phyloP scores from a whole-genome alignment of 2,113 vertebrate genomes.

The Hippocampus barbouri region DNA sequence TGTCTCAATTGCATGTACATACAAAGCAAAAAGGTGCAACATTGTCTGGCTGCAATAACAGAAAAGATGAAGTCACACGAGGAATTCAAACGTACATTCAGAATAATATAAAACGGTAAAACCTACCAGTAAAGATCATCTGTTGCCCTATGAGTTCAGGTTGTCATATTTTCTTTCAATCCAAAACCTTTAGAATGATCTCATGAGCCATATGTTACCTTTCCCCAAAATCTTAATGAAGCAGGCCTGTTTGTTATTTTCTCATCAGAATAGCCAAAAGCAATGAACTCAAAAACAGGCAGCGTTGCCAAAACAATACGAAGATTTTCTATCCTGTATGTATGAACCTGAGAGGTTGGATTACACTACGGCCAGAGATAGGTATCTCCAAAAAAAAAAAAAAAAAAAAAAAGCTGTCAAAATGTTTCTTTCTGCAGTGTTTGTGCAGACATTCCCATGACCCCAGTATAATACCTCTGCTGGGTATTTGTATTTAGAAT shows the following conservation, averaged over 20 bases:
- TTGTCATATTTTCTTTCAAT: background rate
- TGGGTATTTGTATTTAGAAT: background rate
- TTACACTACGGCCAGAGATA: conserved; percentile 1
- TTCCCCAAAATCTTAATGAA: background rate
- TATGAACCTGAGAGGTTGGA: background rate
- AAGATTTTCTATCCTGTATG: background rate
- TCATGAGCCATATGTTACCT: conserved; percentile 1
- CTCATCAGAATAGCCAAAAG: background rate
- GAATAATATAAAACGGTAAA: background rate
- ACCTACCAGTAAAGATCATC: background rate
- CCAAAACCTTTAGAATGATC: background rate
- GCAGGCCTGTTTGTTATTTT: conserved; percentile 1
- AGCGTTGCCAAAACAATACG: background rate
- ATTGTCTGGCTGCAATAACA: background rate
- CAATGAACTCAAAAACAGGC: conserved; percentile 7
- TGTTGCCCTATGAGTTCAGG: conserved; percentile 2
- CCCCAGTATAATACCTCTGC: background rate
- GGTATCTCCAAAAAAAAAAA: background rate
- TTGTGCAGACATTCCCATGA: conserved; percentile 10
- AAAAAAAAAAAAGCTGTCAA: conserved; percentile 2
- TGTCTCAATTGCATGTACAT: background rate
- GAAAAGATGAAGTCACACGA: background rate
- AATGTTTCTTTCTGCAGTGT: background rate
- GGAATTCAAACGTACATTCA: background rate
- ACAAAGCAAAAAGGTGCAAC: background rate